Percentiles rank a stretch among this genome's conserved stretches.
Conservation (phyloP, 2,797 vertebrate species). For the Chaenodraco wilsoni region DNA sequence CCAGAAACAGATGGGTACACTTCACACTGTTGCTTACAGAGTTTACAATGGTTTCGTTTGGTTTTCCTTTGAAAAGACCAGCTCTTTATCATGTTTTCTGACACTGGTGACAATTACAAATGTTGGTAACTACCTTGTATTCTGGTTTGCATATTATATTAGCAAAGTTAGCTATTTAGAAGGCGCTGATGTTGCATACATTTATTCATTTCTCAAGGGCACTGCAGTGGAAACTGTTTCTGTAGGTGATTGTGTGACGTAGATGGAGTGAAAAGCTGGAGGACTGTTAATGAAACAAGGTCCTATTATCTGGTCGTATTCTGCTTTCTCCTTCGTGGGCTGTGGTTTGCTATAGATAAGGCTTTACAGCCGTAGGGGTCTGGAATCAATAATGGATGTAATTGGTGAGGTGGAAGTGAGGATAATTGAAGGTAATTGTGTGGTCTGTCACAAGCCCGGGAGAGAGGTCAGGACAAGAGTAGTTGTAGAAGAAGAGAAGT, state of each 20-base stretch:
- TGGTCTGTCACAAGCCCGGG: conserved; percentile 59
- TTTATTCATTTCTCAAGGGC: conserved; percentile 52
- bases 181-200: conserved; percentile 1
- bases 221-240: conserved; percentile 26
- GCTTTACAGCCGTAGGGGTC: conserved; percentile 55
- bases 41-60: neutral
- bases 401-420: conserved; percentile 83
- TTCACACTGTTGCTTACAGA: conserved; percentile 13
- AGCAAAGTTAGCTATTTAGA: neutral
- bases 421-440: conserved; percentile 85
- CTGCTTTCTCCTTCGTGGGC: conserved; percentile 40
- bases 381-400: conserved; percentile 81
- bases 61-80: neutral
- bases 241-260: conserved; percentile 34
- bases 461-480: conserved; percentile 59
- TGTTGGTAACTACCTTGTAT: neutral
- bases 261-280: conserved; percentile 41
- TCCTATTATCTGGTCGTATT: conserved; percentile 57
- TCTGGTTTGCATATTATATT: neutral
- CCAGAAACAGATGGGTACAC: neutral
- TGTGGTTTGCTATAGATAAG: conserved; percentile 72
- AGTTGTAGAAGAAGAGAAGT: conserved; percentile 31
- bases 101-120: neutral
- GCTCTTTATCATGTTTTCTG: neutral
- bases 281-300: conserved; percentile 54